Base-by-base conservation (phyloP, 2,888 invertebrate species). In the Caenorhabditis sp. region DNA sequence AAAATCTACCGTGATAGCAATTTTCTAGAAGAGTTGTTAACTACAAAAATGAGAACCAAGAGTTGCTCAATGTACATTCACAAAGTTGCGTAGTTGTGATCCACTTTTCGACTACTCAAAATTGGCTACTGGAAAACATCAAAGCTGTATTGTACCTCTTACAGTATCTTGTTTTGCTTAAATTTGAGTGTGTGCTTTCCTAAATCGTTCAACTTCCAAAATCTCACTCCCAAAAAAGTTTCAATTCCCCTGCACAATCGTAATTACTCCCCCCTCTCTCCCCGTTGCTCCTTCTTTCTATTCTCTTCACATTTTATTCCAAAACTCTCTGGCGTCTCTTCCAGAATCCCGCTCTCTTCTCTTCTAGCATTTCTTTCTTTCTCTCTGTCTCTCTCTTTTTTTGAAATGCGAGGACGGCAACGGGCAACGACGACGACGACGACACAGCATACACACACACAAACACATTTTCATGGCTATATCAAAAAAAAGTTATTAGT, bases 401-500 rank as follows among this genome's bases (percentile, higher is more conserved):
- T 28, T 47, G 47, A 35, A 35, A 59, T 22, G 38, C 38, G 38
- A 38, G 38, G 38, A 59, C 10, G 61, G 58, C 16, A 31, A 35
- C n/a, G 16, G 19, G 19, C 5, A 14, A 19, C 19, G 19, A 47
- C 47, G 47, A 19, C 54, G 26, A 26, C 51, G 24, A 16, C 41
- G 61, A 44, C 64, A n/a, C n/a, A n/a, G n/a, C n/a, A n/a, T 54
- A 66, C 74, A 49, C 64, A 66, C 66, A 75, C 75, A 66, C 54
- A 64, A 61, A 73, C 73, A 64, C 66, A 75, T 66, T 47, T 66
- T 54, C 66, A 75, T 66, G 66, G 63, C 63, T 75, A 75, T 75
- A 75, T 75, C 64, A 75, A 64, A 66, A 73, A 63, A 66, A 66
- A 66, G 66, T 75, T 75, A 75, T 75, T 75, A 75, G 75, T 75